phyloP scores from a whole-genome alignment of 2,888 invertebrate genomes.

The Synanthedon formicaeformis region DNA sequence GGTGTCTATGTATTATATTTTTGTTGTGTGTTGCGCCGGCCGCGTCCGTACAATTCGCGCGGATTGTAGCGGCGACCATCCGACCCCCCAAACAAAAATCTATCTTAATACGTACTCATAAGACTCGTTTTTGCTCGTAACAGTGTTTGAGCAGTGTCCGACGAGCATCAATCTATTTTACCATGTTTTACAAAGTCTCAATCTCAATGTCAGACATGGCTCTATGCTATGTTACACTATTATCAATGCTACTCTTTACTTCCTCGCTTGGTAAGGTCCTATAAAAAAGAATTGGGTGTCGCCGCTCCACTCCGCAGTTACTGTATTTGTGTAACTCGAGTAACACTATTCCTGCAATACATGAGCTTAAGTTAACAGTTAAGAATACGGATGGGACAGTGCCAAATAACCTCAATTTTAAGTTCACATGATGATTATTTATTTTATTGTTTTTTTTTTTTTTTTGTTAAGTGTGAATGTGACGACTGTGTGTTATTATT shows the following conservation, averaged over 20 bases:
- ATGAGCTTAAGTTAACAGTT: conserved; percentile 29
- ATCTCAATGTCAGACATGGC: no score
- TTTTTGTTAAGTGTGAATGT: conserved; percentile 63
- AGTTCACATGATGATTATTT: conserved; percentile 52
- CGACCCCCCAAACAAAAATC: no score
- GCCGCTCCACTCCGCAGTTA: neutral
- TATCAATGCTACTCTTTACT: no score
- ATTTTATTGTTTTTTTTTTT: conserved; percentile 14
- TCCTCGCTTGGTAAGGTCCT: no score
- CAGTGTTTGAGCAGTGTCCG: no score
- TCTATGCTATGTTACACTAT: no score
- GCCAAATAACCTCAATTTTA: conserved; percentile 68
- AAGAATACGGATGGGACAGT: conserved; percentile 50
- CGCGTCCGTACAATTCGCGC: conserved; percentile 9
- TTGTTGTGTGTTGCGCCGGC: conserved; percentile 27
- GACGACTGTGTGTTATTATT: conserved; percentile 64
- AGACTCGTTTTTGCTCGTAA: no score
- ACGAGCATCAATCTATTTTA: no score
- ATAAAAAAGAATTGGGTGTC: no score
- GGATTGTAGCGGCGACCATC: neutral
- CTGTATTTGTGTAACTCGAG: neutral
- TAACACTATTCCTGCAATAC: conserved; percentile 28
- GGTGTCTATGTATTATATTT: conserved; percentile 52
- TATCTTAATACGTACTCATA: no score
- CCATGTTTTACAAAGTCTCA: no score